Evolutionary conservation across 2,113 vertebrate genomes (phyloP).

Genomic region (Acrocephalus arundinaceus): DNA sequence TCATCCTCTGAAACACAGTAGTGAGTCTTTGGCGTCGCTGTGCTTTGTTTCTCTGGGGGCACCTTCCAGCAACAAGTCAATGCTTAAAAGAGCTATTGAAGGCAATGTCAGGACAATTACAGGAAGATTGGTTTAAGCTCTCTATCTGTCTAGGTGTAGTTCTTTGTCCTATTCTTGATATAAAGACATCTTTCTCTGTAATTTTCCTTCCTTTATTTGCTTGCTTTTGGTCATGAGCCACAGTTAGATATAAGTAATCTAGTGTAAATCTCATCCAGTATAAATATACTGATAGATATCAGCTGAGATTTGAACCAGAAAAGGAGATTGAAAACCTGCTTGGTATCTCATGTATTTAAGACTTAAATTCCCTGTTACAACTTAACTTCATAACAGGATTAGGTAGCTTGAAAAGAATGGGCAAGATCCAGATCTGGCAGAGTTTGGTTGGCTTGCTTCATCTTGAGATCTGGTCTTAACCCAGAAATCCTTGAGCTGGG

Average conservation of each 20-base stretch:
- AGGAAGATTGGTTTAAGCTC: slow-evolving; percentile 45
- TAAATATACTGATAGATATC: slow-evolving; percentile 27
- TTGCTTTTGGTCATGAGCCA: neutral
- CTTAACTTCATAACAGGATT: slow-evolving; percentile 60
- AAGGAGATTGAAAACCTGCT: slow-evolving; percentile 21
- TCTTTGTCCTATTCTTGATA: slow-evolving; percentile 19
- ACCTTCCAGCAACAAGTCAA: slow-evolving; percentile 14
- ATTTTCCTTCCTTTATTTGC: slow-evolving; percentile 6
- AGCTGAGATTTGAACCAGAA: slow-evolving; percentile 34
- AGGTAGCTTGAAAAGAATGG: slow-evolving; percentile 44
- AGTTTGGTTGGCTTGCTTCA: slow-evolving; percentile 32
- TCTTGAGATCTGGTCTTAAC: slow-evolving; percentile 7
- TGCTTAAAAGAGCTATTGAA: slow-evolving; percentile 45
- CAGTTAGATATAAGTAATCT: neutral
- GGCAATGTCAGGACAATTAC: slow-evolving; percentile 43
- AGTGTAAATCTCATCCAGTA: neutral
- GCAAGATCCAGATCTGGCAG: slow-evolving; percentile 8
- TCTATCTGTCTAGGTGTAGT: slow-evolving; percentile 36
- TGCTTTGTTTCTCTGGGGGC: slow-evolving; percentile 46
- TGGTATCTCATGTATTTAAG: slow-evolving; percentile 3
- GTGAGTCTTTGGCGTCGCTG: neutral
- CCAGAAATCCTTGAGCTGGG: slow-evolving; percentile 23
- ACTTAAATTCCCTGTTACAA: slow-evolving; percentile 52
- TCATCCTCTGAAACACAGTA: neutral
- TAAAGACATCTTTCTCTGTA: slow-evolving; percentile 19